Conservation (phyloP, 1,140 invertebrate genomes). For the Tetramorium simillimum region DNA sequence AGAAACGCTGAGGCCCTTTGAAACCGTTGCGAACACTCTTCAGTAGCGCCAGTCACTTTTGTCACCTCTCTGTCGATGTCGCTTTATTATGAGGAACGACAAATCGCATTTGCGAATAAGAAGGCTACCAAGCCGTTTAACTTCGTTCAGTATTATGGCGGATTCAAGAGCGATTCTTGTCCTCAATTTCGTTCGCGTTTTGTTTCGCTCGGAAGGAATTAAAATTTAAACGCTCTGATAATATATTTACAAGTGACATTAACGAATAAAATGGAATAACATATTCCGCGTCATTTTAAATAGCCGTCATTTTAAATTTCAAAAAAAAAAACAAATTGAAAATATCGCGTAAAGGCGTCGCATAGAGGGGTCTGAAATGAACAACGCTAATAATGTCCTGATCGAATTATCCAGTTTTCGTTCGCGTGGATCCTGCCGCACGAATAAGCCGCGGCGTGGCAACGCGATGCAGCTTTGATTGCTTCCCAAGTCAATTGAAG, state of each 20-base stretch:
- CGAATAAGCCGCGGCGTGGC: background rate
- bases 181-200: constrained; percentile 28
- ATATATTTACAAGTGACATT: background rate
- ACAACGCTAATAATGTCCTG: background rate
- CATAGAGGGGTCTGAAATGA: too few relatives aligned
- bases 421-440: background rate
- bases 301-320: background rate
- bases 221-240: background rate
- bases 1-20: constrained; percentile 40
- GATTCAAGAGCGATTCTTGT: constrained; percentile 12
- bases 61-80: constrained; percentile 24
- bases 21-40: constrained; percentile 33
- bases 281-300: background rate
- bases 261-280: background rate
- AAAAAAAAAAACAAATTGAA: background rate
- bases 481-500: constrained; percentile 3
- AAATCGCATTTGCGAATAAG: constrained; percentile 58
- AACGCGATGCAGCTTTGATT: constrained; percentile 25
- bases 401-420: background rate
- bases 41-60: constrained; percentile 39
- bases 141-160: background rate
- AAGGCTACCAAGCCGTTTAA: constrained; percentile 29
- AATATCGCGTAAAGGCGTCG: background rate
- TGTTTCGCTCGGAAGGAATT: background rate
- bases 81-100: constrained; percentile 50